Evolutionary conservation across 2,888 invertebrate genomes (phyloP).

Genomic region (Plagodis dolabraria): DNA sequence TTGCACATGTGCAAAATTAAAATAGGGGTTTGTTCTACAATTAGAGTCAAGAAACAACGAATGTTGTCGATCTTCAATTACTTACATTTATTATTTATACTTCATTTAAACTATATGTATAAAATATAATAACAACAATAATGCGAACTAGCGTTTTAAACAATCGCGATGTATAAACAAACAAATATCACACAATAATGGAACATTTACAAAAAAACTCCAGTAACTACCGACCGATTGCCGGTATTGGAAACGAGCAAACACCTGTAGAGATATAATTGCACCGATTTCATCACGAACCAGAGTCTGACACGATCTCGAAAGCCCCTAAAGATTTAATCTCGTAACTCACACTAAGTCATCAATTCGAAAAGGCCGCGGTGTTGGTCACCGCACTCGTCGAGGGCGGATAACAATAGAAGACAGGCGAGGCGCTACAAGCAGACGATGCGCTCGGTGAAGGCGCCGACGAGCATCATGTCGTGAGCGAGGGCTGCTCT

Average conservation of each 20-base stretch:
- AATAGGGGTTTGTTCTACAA: background rate
- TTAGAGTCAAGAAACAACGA: background rate
- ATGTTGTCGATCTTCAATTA: constrained; percentile 1
- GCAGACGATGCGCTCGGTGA: constrained; percentile 75
- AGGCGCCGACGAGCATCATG: constrained; percentile 73
- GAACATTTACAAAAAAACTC: constrained; percentile 9
- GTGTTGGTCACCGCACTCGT: background rate
- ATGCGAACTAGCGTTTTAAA: constrained; percentile 26
- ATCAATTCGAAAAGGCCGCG: constrained; percentile 26
- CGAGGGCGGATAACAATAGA: background rate
- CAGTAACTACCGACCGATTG: background rate
- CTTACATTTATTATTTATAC: constrained; percentile 21
- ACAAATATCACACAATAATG: constrained; percentile 19
- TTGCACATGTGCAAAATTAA: too few relatives aligned
- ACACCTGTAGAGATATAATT: constrained; percentile 20
- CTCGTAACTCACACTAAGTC: constrained; percentile 14
- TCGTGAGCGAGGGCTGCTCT: constrained; percentile 72
- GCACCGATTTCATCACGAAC: constrained; percentile 24
- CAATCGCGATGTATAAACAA: constrained; percentile 13
- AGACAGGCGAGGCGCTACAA: constrained; percentile 56
- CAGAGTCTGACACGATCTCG: constrained; percentile 11
- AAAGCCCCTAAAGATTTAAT: constrained; percentile 6
- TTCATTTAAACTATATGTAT: constrained; percentile 19
- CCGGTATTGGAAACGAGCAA: constrained; percentile 7
- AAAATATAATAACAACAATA: constrained; percentile 32